Base-by-base conservation (phyloP, 37 sponge, comb jelly and placozoan genomes). In the Ianthella basta region DNA sequence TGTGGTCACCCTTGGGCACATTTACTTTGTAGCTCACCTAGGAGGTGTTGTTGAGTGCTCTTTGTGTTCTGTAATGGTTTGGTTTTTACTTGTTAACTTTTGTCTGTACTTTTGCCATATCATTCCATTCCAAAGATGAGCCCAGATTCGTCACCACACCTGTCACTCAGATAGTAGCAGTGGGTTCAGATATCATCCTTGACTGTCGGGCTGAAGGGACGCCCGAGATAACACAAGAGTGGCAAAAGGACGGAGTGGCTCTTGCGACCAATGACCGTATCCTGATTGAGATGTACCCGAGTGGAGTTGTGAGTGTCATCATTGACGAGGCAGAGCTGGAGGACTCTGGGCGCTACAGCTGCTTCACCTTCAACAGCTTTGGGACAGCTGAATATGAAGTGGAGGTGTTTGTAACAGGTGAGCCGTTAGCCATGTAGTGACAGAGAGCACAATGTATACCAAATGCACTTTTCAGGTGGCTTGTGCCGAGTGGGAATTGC, bases 161-260 rank as follows among this genome's bases (percentile, higher is more conserved):
- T 14, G 23, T 36, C 54, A 75, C 44, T 41, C 78, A 75, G 13
- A 75, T 75, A n/a, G 78, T 41, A 24, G 35, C 40, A 23, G 54
- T 53, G 21, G 59, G 66, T 33, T 38, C 83, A 50, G 10, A 38
- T 16, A 25, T 79, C 2, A 29, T 68, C 20, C 35, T 79, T 32
- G 36, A 44, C 59, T 88, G 89, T 34, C 29, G 12, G 38, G 80
- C 80, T 41, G 35, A 27, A 18, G 89, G 89, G 10, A 32, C 38
- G 19, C 89, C 89, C 40, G 54, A 39, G 37, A 41, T 75, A 50
- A 41, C 40, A 20, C 23, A 15, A 10, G 54, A 50, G 38, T 75
- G 78, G 78, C 21, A 36, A 4, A 75, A 75, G 25, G 37, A 75
- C 40, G 53, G 78, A 25, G 2, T 15, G 78, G 15, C 24, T 39